Evolutionary conservation across 2,888 invertebrate species (phyloP).

Genomic region (Actias luna): DNA sequence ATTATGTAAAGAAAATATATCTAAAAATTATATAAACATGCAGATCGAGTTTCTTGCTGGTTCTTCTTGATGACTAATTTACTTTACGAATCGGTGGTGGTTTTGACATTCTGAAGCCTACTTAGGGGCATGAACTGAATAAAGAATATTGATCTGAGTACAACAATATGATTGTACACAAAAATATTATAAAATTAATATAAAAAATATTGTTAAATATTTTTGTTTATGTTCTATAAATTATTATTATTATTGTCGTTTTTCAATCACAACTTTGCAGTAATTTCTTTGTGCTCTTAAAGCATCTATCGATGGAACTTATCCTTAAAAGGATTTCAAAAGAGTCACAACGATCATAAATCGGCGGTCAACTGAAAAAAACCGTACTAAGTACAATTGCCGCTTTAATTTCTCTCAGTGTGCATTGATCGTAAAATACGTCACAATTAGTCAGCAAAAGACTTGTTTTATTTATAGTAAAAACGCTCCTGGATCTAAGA

Average conservation of each 20-base stretch:
- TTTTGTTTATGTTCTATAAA: not conserved
- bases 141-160: no score
- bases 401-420: conserved; percentile 60
- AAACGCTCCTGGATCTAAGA: conserved; percentile 46
- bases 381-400: conserved; percentile 64
- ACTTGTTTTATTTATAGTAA: conserved; percentile 60
- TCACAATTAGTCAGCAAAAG: conserved; percentile 73
- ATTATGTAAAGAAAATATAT: no score
- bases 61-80: no score
- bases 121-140: no score
- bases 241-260: no score
- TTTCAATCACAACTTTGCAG: conserved; percentile 28
- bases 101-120: no score
- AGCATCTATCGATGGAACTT: conserved; percentile 43
- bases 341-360: conserved; percentile 62
- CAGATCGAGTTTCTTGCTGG: no score
- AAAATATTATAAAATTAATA: no score
- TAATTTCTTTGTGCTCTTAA: conserved; percentile 46
- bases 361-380: conserved; percentile 59
- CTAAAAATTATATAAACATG: no score
- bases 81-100: no score
- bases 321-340: conserved; percentile 59
- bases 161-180: no score
- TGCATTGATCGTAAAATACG: conserved; percentile 68
- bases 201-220: no score